Base-by-base conservation (phyloP, 2,888 invertebrate species). In the Silvanus unidentatus region DNA sequence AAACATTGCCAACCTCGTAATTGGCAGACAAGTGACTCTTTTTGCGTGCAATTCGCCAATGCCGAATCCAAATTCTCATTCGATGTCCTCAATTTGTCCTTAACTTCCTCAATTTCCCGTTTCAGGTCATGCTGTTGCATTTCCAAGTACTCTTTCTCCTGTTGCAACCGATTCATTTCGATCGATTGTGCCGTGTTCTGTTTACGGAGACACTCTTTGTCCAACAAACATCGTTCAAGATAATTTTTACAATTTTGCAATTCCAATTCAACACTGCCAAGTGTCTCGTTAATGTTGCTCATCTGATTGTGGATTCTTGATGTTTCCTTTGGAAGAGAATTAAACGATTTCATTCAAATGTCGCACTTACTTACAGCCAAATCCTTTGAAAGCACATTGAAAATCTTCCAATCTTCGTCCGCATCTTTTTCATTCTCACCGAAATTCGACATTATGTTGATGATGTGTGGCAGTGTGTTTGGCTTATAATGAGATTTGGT, bases 121-220 rank as follows among this genome's bases (percentile, higher is more conserved):
- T 90, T 89, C 0, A 81, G 71, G 0, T 86, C 80, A 47, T 88
- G 42, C 59, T 83, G 81, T 53, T 85, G 82, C 60, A 86, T 82
- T 49, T 84, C 77, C 35, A 86, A 72, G 10, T 84, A 77, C 57
- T 90, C 89, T 54, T 88, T 85, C 55, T 89, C 89, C 70, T 87
- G 86, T 50, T 84, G 78, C 12, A 86, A 71, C 42, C 86, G 78
- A 50, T 86, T 84, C 15, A 84, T 71, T 57, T 89, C 88, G 36
- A 86, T 68, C 34, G 85, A 73, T 54, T 88, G 86, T 4, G 79
- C 72, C 6, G 84, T 82, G 28, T 83, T 75, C 67, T 88, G 88
- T 30, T 87, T 75, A 58, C 85, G 85, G 15, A 89, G 69, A 47
- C 84, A 80, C 53, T 89, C 88, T 58, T 84, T 86, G 55, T 90